phyloP scores from a whole-genome alignment of 2,797 vertebrate genomes.

The Distichodus sexfasciatus region DNA sequence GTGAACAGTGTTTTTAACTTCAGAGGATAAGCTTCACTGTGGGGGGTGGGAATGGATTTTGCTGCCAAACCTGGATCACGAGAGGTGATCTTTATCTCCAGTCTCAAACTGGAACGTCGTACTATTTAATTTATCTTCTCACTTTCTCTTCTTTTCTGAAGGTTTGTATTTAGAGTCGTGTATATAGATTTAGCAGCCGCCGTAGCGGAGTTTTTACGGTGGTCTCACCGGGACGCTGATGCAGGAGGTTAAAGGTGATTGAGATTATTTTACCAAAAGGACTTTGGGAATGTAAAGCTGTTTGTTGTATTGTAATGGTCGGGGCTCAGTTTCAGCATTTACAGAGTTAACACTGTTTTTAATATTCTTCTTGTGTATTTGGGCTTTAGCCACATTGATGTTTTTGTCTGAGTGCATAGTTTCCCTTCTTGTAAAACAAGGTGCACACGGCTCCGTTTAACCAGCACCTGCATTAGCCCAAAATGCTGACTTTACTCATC shows the following conservation, averaged over 20 bases:
- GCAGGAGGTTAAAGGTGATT: background rate
- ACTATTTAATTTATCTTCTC: constrained; percentile 21
- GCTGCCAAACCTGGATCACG: background rate
- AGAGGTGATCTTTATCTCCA: background rate
- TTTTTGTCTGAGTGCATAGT: no score
- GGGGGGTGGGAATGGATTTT: constrained; percentile 3
- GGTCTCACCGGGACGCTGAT: background rate
- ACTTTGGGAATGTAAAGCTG: background rate
- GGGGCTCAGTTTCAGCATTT: background rate
- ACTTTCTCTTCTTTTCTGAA: background rate
- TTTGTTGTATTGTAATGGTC: background rate
- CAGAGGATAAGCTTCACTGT: constrained; percentile 21
- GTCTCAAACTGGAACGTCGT: constrained; percentile 14
- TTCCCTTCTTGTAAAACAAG: no score
- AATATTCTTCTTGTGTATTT: no score
- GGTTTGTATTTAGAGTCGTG: constrained; percentile 19
- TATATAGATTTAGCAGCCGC: constrained; percentile 12
- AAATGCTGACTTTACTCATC: no score
- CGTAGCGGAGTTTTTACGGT: background rate
- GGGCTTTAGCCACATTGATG: no score
- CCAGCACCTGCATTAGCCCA: no score
- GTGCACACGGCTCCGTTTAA: no score
- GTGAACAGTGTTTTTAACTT: constrained; percentile 23
- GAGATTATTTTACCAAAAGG: background rate
- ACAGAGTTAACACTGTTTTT: no score